Conservation (phyloP, 2,113 vertebrate species). For the Lates calcarifer region DNA sequence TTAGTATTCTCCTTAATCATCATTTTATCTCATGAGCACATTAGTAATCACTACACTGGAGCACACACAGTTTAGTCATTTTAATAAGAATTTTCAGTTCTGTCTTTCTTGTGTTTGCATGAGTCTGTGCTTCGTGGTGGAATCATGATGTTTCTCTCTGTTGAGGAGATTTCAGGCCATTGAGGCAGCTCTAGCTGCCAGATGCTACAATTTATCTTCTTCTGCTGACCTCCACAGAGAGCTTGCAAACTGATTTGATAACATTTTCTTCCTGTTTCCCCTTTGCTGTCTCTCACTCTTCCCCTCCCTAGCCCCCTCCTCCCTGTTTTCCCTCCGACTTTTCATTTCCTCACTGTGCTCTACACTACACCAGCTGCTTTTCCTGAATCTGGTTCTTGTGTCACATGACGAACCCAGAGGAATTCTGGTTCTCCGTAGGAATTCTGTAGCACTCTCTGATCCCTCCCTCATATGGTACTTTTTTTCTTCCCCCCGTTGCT, state of each 20-base stretch:
- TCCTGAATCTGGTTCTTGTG: conserved; percentile 48
- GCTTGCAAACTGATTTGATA: conserved; percentile 55
- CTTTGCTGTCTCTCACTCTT: conserved; percentile 13
- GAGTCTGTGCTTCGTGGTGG: conserved; percentile 39
- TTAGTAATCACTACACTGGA: not conserved
- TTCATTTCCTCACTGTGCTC: conserved; percentile 59
- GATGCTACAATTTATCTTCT: conserved; percentile 52
- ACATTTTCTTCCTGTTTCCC: conserved; percentile 53
- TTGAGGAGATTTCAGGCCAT: conserved; percentile 44
- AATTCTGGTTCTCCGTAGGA: conserved; percentile 43
- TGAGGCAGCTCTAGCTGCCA: conserved; percentile 52
- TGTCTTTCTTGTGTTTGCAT: not conserved
- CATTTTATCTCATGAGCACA: conserved; percentile 3
- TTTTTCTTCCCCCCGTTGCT: conserved; percentile 19
- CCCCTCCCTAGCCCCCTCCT: not conserved
- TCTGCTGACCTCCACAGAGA: conserved; percentile 36
- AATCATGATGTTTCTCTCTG: conserved; percentile 52
- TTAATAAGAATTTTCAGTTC: not conserved
- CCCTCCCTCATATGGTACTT: conserved; percentile 28
- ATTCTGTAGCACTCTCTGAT: conserved; percentile 39
- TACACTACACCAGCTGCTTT: conserved; percentile 59
- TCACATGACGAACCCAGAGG: conserved; percentile 53
- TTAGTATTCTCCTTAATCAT: conserved; percentile 5
- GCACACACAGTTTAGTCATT: not conserved
- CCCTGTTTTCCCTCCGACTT: conserved; percentile 15